phyloP scores from a whole-genome alignment of 2,113 vertebrate genomes.

The Megalops atlanticus region DNA sequence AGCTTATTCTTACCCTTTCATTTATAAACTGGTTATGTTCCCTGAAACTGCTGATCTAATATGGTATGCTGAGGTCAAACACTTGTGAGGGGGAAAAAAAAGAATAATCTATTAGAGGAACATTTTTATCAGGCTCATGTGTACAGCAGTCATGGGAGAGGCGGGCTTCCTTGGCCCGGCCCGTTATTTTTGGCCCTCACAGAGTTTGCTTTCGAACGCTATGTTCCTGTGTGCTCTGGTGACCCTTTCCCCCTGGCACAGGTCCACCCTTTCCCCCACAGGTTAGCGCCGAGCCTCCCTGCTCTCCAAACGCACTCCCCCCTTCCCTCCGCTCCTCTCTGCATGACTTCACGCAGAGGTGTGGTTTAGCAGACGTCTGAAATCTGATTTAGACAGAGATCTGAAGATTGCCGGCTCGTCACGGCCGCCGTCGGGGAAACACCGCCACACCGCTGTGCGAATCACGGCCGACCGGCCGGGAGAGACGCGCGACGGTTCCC shows the following conservation, averaged over 20 bases:
- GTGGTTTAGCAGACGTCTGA: not conserved
- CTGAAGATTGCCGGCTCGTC: not conserved
- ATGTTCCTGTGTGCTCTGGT: constrained; percentile 45
- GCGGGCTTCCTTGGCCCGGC: constrained; percentile 21
- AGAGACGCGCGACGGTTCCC: too few species aligned
- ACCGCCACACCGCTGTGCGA: not conserved
- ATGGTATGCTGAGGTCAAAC: not conserved
- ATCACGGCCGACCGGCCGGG: not conserved
- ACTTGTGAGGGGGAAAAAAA: not conserved
- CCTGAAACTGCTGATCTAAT: not conserved
- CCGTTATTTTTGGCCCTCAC: constrained; percentile 46
- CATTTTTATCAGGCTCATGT: not conserved
- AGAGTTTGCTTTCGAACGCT: constrained; percentile 39
- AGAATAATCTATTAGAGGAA: not conserved
- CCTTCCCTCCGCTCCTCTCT: too few species aligned
- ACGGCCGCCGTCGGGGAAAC: too few species aligned
- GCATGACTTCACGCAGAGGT: not conserved
- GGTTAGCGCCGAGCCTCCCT: not conserved
- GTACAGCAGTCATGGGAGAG: constrained; percentile 8
- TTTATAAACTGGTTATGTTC: not conserved
- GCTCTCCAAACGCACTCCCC: not conserved
- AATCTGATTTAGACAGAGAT: not conserved
- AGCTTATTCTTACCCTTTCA: not conserved
- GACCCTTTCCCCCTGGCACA: constrained; percentile 8
- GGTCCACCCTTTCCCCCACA: not conserved